Evolutionary conservation across 2,888 invertebrate genomes (phyloP), one percentile per base, ranked within the genome.

Genomic region (Cerastis leucographa): DNA sequence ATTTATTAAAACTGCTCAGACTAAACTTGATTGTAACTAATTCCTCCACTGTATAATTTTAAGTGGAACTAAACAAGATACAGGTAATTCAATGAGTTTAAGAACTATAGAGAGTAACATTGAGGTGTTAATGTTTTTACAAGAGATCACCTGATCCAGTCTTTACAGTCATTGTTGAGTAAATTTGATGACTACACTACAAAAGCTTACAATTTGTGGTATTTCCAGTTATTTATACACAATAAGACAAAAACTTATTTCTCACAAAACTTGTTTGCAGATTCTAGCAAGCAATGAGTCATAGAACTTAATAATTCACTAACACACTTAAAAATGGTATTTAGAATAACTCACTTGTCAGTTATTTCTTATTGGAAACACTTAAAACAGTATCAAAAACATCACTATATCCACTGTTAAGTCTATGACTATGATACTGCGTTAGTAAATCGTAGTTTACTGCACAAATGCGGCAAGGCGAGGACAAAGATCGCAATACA

Each of bases 401-500:
- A 83, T 51, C 83, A 87, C 80, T 76, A 12, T 54, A 68, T 40
- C 19, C 74, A 78, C 78, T 68, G 40, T 56, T 29, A 64, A 51
- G 64, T 78, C 64, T 77, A 78, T 61, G 74, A 64, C 62, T 83
- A 69, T 70, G 71, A 69, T 70, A 81, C 76, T 74, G 71, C 29
- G 35, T 66, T 62, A 25, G 2, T 74, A 67, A 80, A 69, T 78
- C 56, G 59, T 68, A 76, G 69, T 66, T 76, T 70, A 59, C n/a
- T 81, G 65, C 71, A 72, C 74, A n/a, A 80, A 80, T 71, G 46
- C 74, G 77, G 49, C 76, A 54, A 64, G 40, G 62, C 71, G 75
- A 87, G 84, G 82, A 86, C 90, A 90, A 91, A 87, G 89, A 90
- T 88, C 85, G 78, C 80, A 82, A 77, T 66, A 75, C 74, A 86